Evolutionary conservation across 2,888 invertebrate genomes (phyloP), one percentile per base, ranked within the genome.

Genomic region (Drosophila neotestacea): DNA sequence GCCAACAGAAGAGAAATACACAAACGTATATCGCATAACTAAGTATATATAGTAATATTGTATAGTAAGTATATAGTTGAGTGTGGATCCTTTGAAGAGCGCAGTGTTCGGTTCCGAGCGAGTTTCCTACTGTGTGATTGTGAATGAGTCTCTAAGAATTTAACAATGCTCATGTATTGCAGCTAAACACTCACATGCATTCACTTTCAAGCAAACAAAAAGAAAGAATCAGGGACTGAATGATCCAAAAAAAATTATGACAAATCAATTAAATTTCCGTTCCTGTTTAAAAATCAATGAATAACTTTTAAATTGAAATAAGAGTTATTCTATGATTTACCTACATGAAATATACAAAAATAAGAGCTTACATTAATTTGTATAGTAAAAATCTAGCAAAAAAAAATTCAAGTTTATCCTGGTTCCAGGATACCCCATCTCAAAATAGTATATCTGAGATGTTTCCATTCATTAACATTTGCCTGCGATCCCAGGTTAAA

Each of bases 31-130:
- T 38, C 22, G 51, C 13, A 51, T 60, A 41, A 51, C 42, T 44
- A 28, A 44, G n/a, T 10, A 13, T 46, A 28, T 58, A 16, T 44
- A 34, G 6, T 1, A 13, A 4, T 13, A 39, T 13, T 4, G 27
- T 34, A 50, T 34, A 34, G 5, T 6, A 27, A 22, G 22, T 6
- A 52, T 39, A 28, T 44, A 11, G 9, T 56, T 52, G 36, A 11
- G 34, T 66, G 41, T 42, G 22, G n/a, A 42, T 47, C 32, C 34
- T 44, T 69, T 59, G 54, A 67, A 54, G 69, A 59, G 59, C 52
- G 74, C 58, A 36, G 30, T 46, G 32, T 32, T 54, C 10, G 28
- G 62, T 16, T 70, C 34, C 46, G n/a, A 54, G 41, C n/a, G 38
- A 42, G 5, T 13, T 27, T 56, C 28, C 55, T 36, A 44, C 22